Percentiles rank a stretch among this genome's conserved stretches.
Evolutionary conservation across 2,113 vertebrate species (phyloP).

Genomic region (Ameiurus melas): DNA sequence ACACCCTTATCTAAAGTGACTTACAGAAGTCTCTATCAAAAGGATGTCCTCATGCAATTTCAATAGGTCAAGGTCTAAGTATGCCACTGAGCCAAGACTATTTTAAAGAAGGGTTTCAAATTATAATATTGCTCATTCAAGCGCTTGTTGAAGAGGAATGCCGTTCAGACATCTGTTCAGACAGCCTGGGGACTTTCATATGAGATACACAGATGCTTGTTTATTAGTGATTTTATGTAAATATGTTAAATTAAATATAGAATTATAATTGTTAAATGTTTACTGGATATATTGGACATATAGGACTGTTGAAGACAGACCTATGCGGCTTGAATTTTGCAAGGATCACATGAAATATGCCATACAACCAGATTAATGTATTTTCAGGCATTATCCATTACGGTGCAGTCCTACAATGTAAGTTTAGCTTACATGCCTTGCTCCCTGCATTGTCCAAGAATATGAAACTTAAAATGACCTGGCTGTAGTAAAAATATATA

Average conservation of each 20-base stretch:
- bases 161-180: not conserved
- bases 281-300: not conserved
- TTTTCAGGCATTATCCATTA: constrained; percentile 12
- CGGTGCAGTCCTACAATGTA: not conserved
- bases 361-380: constrained; percentile 8
- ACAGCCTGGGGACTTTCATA: not conserved
- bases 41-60: not conserved
- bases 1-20: not conserved
- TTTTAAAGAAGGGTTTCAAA: not conserved
- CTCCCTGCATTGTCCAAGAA: too few species aligned
- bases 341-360: constrained; percentile 9
- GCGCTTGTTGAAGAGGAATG: not conserved
- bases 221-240: not conserved
- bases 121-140: not conserved
- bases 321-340: not conserved
- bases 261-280: not conserved
- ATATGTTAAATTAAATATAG: not conserved
- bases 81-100: not conserved
- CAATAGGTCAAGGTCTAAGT: not conserved
- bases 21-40: not conserved
- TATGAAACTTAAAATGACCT: not conserved
- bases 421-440: not conserved
- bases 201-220: not conserved
- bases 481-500: not conserved
- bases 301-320: not conserved